Conservation (phyloP, 2,113 vertebrate genomes). For the Periophthalmus modestus region DNA sequence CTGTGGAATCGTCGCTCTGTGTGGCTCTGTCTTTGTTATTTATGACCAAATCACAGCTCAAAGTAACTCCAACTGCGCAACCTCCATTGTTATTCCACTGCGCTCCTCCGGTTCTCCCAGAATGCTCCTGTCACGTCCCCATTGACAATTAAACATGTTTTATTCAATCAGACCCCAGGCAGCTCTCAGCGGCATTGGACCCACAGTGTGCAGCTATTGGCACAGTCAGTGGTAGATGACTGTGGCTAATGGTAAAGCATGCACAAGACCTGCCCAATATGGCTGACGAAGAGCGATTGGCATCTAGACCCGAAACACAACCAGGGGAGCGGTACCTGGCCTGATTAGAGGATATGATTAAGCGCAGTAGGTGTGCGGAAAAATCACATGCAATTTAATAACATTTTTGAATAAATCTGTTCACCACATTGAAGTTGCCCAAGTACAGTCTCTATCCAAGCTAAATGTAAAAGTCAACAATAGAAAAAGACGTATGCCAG, state of each 20-base stretch:
- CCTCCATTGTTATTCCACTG: constrained; percentile 41
- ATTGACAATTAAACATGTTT: constrained; percentile 73
- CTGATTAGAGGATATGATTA: constrained; percentile 63
- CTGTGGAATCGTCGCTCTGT: background rate
- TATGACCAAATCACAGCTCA: constrained; percentile 51
- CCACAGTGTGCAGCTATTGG: constrained; percentile 48
- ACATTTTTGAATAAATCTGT: background rate
- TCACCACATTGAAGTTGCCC: no score
- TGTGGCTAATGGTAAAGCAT: constrained; percentile 18
- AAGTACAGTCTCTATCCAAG: no score
- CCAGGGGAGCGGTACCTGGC: constrained; percentile 23
- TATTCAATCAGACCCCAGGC: constrained; percentile 65
- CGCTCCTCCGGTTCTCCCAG: constrained; percentile 3
- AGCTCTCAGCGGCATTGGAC: constrained; percentile 20
- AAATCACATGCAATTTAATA: constrained; percentile 34
- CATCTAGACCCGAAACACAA: constrained; percentile 21
- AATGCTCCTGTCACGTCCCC: constrained; percentile 44
- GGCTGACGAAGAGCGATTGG: constrained; percentile 34
- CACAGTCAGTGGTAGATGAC: constrained; percentile 72
- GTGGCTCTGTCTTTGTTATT: constrained; percentile 37
- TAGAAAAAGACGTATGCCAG: no score
- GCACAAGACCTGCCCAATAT: constrained; percentile 39
- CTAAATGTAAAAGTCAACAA: no score
- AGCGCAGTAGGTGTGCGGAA: constrained; percentile 31
- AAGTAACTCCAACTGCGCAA: constrained; percentile 26